Evolutionary conservation across 2,888 invertebrate genomes (phyloP), one percentile per base, ranked within the genome.

Genomic region (Neoaliturus tenellus): DNA sequence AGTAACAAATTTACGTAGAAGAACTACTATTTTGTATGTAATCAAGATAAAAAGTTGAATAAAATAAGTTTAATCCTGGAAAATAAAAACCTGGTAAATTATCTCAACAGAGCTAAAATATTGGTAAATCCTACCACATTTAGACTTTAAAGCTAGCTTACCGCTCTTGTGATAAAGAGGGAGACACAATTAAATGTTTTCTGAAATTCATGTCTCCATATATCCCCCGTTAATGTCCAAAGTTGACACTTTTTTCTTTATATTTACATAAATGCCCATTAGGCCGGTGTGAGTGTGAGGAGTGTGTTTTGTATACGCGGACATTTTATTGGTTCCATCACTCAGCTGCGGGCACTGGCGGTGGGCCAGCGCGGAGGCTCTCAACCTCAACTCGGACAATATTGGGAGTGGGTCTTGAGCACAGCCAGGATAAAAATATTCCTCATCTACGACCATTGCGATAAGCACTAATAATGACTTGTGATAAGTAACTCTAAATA

Each of bases 221-320:
- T 51, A 51, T 14, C 51, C n/a, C n/a, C 51, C 4, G n/a, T 10
- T 25, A 62, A 28, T 28, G 23, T 28, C 62, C 31, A 14, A 14
- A 1, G 28, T 62, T 31, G 28, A 31, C 62, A 28, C 14, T 62
- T 17, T 62, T 5, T 17, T 62, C 5, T 62, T 62, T 28, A 28
- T 62, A 62, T 62, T 62, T 62, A 62, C 62, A 62, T 62, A 28
- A 62, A 28, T 28, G 62, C 20, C 62, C 62, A 62, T 62, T 62
- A 62, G 62, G 14, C 10, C 62, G 28, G 62, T 17, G 5, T 55
- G 20, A 20, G 5, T 55, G 55, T 8, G 28, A 28, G 62, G 20
- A 62, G 62, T 12, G 62, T 28, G 62, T 25, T 62, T 62, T 28
- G 62, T 62, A 8, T 28, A 62, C n/a, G 62, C 31, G 14, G 62